phyloP scores from a whole-genome alignment of 2,113 vertebrate genomes.

The Hystrix cristata region DNA sequence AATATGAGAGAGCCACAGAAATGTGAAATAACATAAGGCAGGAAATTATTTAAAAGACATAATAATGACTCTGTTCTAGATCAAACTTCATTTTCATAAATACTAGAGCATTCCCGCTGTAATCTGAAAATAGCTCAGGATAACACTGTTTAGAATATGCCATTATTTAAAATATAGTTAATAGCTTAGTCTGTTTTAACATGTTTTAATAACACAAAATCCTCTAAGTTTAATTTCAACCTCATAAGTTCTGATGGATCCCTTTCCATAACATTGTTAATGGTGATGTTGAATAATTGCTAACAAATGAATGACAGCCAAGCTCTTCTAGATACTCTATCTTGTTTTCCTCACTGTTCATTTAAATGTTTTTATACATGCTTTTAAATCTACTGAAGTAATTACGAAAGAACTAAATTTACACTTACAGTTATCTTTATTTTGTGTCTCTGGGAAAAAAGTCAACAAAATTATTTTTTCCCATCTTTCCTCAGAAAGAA shows the following conservation, averaged over 20 bases:
- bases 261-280: slow-evolving; percentile 53
- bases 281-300: neutral
- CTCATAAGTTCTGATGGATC: neutral
- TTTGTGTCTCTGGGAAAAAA: slow-evolving; percentile 50
- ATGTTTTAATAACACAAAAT: slow-evolving; percentile 32
- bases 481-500: slow-evolving; percentile 26
- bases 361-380: slow-evolving; percentile 11
- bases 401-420: slow-evolving; percentile 65
- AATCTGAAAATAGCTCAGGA: slow-evolving; percentile 20
- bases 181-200: slow-evolving; percentile 2
- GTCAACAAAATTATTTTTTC: slow-evolving; percentile 38
- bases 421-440: neutral
- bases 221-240: neutral
- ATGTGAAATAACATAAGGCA: neutral
- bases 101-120: neutral
- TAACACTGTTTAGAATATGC: slow-evolving; percentile 35
- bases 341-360: slow-evolving; percentile 6
- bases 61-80: neutral
- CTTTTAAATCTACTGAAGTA: slow-evolving; percentile 45
- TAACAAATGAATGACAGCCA: slow-evolving; percentile 49
- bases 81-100: slow-evolving; percentile 37
- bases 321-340: neutral
- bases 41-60: neutral
- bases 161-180: slow-evolving; percentile 37
- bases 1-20: neutral